phyloP scores from a whole-genome alignment of 2,888 invertebrate genomes.

The Azorinus chamasolen region DNA sequence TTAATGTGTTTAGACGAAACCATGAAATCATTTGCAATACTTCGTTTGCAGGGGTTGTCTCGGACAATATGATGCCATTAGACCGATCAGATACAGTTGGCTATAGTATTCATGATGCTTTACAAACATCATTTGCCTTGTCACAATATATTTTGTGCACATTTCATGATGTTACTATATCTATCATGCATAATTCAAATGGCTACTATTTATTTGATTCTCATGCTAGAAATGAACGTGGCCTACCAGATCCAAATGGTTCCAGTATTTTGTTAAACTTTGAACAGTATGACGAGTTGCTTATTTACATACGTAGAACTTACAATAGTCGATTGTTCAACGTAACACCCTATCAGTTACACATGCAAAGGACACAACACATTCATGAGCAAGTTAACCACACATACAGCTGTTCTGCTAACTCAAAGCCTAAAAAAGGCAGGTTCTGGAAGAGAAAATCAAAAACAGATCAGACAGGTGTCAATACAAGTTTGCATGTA shows the following conservation, averaged over 20 bases:
- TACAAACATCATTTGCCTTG: not conserved
- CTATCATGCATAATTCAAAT: not conserved
- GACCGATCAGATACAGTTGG: not conserved
- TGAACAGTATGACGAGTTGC: not conserved
- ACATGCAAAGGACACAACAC: too few relatives aligned
- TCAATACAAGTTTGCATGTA: too few relatives aligned
- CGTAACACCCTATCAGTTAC: too few relatives aligned
- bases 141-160: not conserved
- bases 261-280: not conserved
- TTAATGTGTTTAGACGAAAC: not conserved
- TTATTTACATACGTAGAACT: not conserved
- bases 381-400: too few relatives aligned
- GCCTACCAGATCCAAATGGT: not conserved
- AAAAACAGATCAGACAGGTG: too few relatives aligned
- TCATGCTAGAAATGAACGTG: slow-evolving; percentile 3
- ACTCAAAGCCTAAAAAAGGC: too few relatives aligned
- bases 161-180: not conserved
- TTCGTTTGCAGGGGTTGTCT: too few relatives aligned
- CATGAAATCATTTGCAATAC: not conserved
- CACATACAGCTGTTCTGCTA: too few relatives aligned
- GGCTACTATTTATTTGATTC: slow-evolving; percentile 1
- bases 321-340: too few relatives aligned
- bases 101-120: not conserved
- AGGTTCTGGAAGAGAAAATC: too few relatives aligned
- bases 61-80: too few relatives aligned